Percentiles rank a stretch among this genome's conserved stretches.
Conservation (phyloP, 1,140 invertebrate genomes). For the Rhizoglyphus robini region DNA sequence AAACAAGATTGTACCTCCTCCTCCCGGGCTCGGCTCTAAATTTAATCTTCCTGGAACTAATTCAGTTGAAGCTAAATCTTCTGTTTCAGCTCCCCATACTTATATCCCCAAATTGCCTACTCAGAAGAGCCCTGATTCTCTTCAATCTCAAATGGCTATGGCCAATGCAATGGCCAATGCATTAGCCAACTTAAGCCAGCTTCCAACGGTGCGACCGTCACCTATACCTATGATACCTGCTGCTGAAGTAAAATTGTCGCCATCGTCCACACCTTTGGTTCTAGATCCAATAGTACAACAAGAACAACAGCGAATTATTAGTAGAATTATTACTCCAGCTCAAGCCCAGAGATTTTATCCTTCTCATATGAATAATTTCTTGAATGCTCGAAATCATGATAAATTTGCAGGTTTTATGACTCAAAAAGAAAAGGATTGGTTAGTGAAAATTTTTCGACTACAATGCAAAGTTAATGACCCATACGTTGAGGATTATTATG, state of each 20-base stretch:
- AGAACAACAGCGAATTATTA: neutral
- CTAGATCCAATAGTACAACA: constrained; percentile 5
- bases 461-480: constrained; percentile 49
- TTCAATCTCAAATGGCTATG: neutral
- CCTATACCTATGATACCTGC: too few species aligned
- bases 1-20: neutral
- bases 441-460: constrained; percentile 77
- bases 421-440: constrained; percentile 74
- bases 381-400: constrained; percentile 36
- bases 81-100: too few species aligned
- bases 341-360: neutral
- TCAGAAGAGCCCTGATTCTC: too few species aligned
- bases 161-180: neutral
- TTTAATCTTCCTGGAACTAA: too few species aligned
- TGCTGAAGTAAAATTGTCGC: too few species aligned
- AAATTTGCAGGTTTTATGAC: constrained; percentile 83
- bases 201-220: neutral
- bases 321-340: constrained; percentile 1
- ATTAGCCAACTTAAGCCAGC: neutral
- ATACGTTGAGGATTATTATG: constrained; percentile 41
- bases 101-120: too few species aligned
- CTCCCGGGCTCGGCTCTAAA: neutral
- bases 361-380: neutral
- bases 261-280: neutral
- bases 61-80: too few species aligned